Conservation (phyloP, 2,888 invertebrate species). For the Metellina segmentata region DNA sequence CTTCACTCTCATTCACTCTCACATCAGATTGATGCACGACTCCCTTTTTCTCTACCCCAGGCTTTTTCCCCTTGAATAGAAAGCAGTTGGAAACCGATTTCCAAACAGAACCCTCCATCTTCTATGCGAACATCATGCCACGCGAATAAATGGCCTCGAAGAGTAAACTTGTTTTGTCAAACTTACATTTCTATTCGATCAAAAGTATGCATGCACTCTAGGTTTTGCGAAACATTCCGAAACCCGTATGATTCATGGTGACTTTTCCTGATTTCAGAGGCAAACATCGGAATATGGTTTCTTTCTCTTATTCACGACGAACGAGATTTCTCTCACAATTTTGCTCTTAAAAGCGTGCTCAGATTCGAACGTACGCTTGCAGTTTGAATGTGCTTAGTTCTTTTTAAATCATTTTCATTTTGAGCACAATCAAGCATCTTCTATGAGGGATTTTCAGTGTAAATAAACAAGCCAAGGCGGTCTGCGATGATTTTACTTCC, state of each 20-base stretch:
- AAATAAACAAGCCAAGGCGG: too few species aligned
- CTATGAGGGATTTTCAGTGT: too few species aligned
- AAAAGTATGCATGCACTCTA: neutral
- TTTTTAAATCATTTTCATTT: too few species aligned
- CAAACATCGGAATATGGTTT: neutral
- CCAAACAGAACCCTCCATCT: neutral
- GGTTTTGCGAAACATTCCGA: neutral
- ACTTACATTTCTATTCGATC: neutral
- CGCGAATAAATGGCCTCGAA: neutral
- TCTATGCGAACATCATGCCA: neutral
- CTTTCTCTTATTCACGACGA: neutral
- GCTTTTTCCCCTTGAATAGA: neutral
- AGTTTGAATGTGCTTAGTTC: too few species aligned
- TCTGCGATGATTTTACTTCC: too few species aligned
- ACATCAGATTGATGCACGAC: neutral
- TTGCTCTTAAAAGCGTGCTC: too few species aligned
- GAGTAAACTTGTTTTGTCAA: neutral
- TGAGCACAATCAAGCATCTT: too few species aligned
- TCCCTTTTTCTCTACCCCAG: neutral
- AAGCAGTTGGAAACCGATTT: neutral
- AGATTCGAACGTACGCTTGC: too few species aligned
- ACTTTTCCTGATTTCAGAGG: neutral
- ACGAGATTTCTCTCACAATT: neutral
- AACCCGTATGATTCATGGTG: neutral
- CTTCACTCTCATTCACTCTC: neutral